Base-by-base conservation (phyloP, 2,113 vertebrate genomes). In the Guaruba guarouba region DNA sequence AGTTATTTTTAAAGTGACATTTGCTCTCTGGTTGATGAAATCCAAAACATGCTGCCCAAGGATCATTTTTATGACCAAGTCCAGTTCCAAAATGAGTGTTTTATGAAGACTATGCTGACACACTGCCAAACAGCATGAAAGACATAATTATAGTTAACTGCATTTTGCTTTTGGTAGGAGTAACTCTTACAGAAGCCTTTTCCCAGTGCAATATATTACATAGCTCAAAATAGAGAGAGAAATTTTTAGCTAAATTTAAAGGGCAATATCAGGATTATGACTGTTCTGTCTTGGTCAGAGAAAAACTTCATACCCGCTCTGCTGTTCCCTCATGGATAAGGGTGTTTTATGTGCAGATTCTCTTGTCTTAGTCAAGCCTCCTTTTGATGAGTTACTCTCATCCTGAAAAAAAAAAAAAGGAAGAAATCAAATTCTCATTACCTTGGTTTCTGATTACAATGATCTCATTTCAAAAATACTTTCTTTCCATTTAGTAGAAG, bases 291-390 rank as follows among this genome's bases (percentile, higher is more conserved):
- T 19, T 37, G n/a, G 13, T 31, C 44, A 94, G 43, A 90, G 39
- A 54, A 92, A 86, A 86, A 52, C 37, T 57, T 63, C 85, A 14
- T 97, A 98, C 98, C 98, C 96, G 82, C 96, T 97, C 80, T 66
- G 97, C 10, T 96, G 96, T 69, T 97, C 96, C 59, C 88, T 97
- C 89, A 97, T 33, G 88, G 84, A 96, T 69, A 95, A 88, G 55
- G 93, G 92, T 5, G 93, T 88, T 85, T 92, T 91, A 85, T 64
- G 88, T 2, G 57, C 85, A 90, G 86, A 37, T 71, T 92, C 77
- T 97, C 88, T 96, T 67, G 68, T 93, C 91, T 91, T 95, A 80
- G 64, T 97, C 81, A 70, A 49, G 59, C 93, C 94, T 29, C 95
- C 97, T 93, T 95, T 98, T 59, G 96, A 96, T 46, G 94, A 51